Evolutionary conservation across 2,113 vertebrate genomes (phyloP).

Genomic region (Galbula dea): DNA sequence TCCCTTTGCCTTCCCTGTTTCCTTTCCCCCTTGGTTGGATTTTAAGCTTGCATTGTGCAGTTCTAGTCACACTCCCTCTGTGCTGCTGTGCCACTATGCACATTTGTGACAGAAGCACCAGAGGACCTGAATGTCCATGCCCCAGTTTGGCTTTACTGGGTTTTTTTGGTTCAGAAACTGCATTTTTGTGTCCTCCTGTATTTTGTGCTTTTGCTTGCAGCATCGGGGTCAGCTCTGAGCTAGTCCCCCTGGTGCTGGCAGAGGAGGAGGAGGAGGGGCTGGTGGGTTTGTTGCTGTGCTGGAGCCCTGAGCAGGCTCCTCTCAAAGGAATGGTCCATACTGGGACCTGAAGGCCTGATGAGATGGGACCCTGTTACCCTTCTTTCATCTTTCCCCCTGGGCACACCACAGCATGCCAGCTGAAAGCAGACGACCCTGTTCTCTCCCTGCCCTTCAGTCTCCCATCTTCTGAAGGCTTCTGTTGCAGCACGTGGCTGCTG

Average conservation of each 20-base stretch:
- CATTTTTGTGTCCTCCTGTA: background rate
- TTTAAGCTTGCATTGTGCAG: background rate
- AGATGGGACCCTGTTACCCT: background rate
- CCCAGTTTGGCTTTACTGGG: background rate
- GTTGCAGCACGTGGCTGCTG: background rate
- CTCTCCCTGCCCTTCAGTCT: background rate
- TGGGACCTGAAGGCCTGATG: background rate
- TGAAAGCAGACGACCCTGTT: background rate
- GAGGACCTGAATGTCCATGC: rapidly evolving
- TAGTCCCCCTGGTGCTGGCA: rapidly evolving
- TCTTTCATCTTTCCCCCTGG: background rate
- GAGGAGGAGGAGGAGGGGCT: background rate
- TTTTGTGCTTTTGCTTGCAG: background rate
- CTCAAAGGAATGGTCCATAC: rapidly evolving
- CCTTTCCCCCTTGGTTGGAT: background rate
- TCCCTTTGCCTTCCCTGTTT: background rate
- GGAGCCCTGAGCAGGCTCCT: background rate
- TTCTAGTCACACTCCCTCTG: rapidly evolving
- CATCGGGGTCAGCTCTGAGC: background rate
- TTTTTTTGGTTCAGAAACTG: background rate
- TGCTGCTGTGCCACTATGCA: background rate
- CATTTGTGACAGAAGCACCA: background rate
- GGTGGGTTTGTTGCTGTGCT: background rate
- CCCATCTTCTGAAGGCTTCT: background rate
- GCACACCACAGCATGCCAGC: rapidly evolving